Conservation (phyloP, 2,888 invertebrate genomes). For the Isoperla grammatica region DNA sequence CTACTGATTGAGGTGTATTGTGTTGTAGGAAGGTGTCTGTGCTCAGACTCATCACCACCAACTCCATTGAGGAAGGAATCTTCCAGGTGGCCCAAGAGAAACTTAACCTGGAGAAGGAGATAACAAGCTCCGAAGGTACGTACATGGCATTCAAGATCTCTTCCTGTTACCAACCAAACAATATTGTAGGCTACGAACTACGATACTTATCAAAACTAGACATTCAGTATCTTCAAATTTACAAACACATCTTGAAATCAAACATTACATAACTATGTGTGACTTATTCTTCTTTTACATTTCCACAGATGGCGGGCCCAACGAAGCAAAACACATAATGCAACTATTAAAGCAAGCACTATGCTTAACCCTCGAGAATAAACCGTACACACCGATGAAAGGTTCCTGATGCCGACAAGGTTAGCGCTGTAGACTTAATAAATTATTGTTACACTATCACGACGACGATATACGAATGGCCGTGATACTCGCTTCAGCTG, state of each 20-base stretch:
- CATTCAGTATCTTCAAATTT: too few species aligned
- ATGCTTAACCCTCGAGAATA: slow-evolving; percentile 52
- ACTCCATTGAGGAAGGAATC: slow-evolving; percentile 92
- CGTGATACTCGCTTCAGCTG: too few species aligned
- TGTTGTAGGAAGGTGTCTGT: slow-evolving; percentile 71
- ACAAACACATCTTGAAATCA: neutral
- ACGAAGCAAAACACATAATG: slow-evolving; percentile 73
- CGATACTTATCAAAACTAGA: too few species aligned
- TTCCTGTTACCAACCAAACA: too few species aligned
- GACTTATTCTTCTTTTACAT: slow-evolving; percentile 29
- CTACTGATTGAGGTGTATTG: neutral
- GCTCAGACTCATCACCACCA: slow-evolving; percentile 74
- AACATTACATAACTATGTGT: neutral
- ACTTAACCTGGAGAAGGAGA: slow-evolving; percentile 81
- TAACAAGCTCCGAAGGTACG: slow-evolving; percentile 65
- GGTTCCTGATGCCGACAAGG: too few species aligned
- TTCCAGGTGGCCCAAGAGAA: slow-evolving; percentile 85
- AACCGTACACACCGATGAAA: neutral
- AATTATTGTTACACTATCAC: too few species aligned
- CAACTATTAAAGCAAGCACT: slow-evolving; percentile 73
- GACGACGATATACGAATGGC: too few species aligned
- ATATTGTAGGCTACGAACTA: too few species aligned
- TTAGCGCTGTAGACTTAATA: too few species aligned
- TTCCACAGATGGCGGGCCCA: slow-evolving; percentile 59
- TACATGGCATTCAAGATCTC: too few species aligned